Conservation (phyloP, 2,113 vertebrate genomes). For the Columba janthina region DNA sequence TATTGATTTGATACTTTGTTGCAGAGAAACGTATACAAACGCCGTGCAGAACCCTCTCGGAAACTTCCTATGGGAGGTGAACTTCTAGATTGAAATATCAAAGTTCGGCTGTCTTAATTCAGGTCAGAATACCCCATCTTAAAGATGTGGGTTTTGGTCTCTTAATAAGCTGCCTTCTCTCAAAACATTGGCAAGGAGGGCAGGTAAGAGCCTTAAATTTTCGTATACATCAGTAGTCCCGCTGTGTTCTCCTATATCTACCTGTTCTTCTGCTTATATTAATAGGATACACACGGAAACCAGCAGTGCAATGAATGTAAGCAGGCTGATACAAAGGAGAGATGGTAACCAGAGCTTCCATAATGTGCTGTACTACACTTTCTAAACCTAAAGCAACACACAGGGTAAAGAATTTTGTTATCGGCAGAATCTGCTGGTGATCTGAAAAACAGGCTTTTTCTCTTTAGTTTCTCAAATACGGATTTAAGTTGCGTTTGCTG, state of each 20-base stretch:
- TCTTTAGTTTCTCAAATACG: background rate
- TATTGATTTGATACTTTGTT: background rate
- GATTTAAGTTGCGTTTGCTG: background rate
- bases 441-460: background rate
- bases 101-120: background rate
- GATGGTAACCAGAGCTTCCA: background rate
- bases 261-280: background rate
- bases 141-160: background rate
- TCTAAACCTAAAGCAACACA: background rate
- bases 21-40: background rate
- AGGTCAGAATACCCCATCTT: background rate
- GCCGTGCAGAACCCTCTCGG: background rate
- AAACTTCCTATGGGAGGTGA: background rate
- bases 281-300: background rate
- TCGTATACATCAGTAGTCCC: background rate
- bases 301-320: background rate
- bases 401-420: background rate
- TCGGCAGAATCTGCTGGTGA: background rate
- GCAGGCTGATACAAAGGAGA: background rate
- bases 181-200: background rate
- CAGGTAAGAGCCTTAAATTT: background rate
- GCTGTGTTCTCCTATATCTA: background rate
- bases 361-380: rapidly evolving
- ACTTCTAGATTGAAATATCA: background rate
- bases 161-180: background rate